Conservation (phyloP, 2,797 vertebrate species). For the Acanthurus tractus region DNA sequence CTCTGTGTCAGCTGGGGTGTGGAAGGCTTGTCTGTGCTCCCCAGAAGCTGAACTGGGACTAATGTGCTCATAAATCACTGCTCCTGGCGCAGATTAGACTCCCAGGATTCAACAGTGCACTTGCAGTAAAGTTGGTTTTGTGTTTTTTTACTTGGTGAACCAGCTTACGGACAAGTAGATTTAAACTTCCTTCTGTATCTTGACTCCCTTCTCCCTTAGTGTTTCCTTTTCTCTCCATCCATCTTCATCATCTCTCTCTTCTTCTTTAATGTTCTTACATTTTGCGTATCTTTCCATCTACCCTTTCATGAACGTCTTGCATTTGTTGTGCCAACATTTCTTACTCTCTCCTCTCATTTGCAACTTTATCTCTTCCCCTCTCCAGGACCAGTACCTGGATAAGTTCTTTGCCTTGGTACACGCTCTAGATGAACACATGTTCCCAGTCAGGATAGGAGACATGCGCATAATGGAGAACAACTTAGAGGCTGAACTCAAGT, state of each 20-base stretch:
- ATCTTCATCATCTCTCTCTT: slow-evolving; percentile 7
- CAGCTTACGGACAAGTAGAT: slow-evolving; percentile 50
- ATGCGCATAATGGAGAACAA: slow-evolving; percentile 99
- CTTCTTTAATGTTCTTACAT: not conserved
- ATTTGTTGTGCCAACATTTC: slow-evolving; percentile 5
- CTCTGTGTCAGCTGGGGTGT: slow-evolving; percentile 56
- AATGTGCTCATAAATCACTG: slow-evolving; percentile 80
- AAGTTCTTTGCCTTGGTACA: slow-evolving; percentile 99
- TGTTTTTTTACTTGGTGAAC: slow-evolving; percentile 55
- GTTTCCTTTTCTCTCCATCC: not conserved
- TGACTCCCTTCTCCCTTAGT: slow-evolving; percentile 1
- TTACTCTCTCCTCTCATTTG: not conserved
- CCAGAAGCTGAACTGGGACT: slow-evolving; percentile 65
- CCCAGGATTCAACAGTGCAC: slow-evolving; percentile 54
- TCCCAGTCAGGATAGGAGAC: slow-evolving; percentile 97
- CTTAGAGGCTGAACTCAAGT: slow-evolving; percentile 95
- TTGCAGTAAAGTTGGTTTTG: slow-evolving; percentile 59
- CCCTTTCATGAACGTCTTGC: slow-evolving; percentile 1
- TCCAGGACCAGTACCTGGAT: slow-evolving; percentile 96
- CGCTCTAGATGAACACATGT: slow-evolving; percentile 98
- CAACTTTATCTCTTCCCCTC: not conserved
- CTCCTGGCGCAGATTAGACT: slow-evolving; percentile 58
- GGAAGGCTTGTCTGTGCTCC: slow-evolving; percentile 57
- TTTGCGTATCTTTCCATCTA: not conserved
- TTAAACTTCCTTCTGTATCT: slow-evolving; percentile 45